Percentiles rank a stretch among this genome's conserved stretches.
Conservation (phyloP, 2,113 vertebrate species). For the Brevimyrus niger region DNA sequence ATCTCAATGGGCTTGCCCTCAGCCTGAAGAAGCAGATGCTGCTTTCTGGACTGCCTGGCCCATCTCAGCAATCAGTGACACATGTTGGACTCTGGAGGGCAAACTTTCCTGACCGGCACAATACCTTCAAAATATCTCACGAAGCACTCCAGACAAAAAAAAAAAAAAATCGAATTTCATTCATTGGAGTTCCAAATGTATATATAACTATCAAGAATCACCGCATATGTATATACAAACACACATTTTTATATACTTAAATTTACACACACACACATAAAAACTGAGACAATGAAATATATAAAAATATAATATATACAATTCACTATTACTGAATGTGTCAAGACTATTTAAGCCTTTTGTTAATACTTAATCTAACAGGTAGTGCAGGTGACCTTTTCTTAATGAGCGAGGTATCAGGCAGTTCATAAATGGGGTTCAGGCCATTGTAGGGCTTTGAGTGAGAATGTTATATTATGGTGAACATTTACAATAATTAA, state of each 20-base stretch:
- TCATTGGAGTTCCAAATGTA: neutral
- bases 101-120: neutral
- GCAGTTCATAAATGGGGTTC: neutral
- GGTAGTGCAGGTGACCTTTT: neutral
- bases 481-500: neutral
- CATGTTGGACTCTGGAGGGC: neutral
- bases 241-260: no score
- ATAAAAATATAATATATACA: neutral
- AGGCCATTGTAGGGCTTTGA: neutral
- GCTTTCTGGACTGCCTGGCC: neutral
- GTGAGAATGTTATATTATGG: neutral
- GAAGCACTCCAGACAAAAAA: neutral
- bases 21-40: neutral
- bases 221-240: neutral
- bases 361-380: neutral
- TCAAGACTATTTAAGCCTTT: neutral
- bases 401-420: neutral
- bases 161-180: neutral
- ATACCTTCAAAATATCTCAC: neutral
- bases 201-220: neutral
- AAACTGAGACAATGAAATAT: neutral
- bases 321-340: neutral
- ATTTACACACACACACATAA: neutral
- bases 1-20: neutral
- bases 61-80: neutral